Evolutionary conservation across 2,888 invertebrate species (phyloP), one percentile per base, ranked within the genome.

Genomic region (Sarcophaga carnaria): DNA sequence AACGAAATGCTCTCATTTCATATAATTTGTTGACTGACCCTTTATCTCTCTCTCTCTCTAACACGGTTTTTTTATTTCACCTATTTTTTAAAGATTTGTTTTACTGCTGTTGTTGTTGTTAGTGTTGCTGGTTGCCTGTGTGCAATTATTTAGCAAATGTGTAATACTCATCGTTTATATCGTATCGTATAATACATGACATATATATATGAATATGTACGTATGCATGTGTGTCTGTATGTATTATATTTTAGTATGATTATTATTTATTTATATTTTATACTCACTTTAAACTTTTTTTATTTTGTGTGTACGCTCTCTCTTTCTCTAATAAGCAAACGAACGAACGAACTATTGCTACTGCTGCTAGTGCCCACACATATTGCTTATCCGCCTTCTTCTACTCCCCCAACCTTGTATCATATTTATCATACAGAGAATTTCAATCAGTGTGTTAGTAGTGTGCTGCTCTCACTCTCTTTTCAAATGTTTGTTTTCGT

Each of bases 401-500:
- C 12, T 54, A 54, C 54, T 2, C 17, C 54, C 54, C 54, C 17
- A 54, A 14, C 54, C 17, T 17, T 54, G 4, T 54, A 54, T 54
- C 17, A 17, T 54, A 54, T 37, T 37, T 37, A 37, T 37, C 37
- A 2, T 2, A 37, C 8, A 37, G 37, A 37, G 37, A 37, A 54
- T 54, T 54, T 54, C 54, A 54, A 54, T 54, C 54, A 54, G 17
- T 14, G 54, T 54, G 54, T 17, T 54, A 17, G 54, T 17, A 14
- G 14, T 54, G 14, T 54, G 17, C 54, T 54, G 54, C 54, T 54
- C 54, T 54, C 4, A 54, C 54, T 54, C 66, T 37, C 67, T 45
- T 37, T 67, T 45, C 6, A 67, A 67, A 54, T 66, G 25, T 66
- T 71, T 84, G 62, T 80, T 85, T 78, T 79, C 69, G 27, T 76